A percentile compares a stretch with the other conserved stretches of the same genome.
Evolutionary conservation across 64 coral and sea anemone species (phyloP).

Genomic region (Platygyra sinensis): DNA sequence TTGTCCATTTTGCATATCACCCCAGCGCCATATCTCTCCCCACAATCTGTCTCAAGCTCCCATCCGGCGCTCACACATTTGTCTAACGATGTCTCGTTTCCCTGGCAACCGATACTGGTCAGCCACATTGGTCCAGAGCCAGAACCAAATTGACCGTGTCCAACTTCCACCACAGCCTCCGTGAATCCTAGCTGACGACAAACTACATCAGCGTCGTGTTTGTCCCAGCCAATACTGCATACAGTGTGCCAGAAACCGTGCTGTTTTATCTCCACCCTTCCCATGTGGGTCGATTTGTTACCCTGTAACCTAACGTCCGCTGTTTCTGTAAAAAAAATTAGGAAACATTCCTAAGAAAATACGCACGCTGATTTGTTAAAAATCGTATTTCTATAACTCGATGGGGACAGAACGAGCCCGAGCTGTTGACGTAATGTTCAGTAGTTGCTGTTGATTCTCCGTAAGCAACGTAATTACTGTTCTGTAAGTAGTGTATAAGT

Average conservation of each 20-base stretch:
- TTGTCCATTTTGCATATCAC: conserved; percentile 22
- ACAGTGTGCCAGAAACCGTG: conserved; percentile 18
- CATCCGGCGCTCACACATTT: conserved; percentile 38
- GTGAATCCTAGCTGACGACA: conserved; percentile 47
- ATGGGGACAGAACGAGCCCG: no score
- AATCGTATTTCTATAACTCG: no score
- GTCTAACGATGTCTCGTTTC: conserved; percentile 33
- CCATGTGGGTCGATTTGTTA: neutral
- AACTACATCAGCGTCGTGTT: conserved; percentile 41
- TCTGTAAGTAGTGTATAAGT: no score
- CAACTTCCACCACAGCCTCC: conserved; percentile 18
- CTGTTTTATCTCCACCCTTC: conserved; percentile 40
- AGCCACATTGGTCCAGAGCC: conserved; percentile 32
- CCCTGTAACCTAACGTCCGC: conserved; percentile 5
- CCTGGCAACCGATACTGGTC: conserved; percentile 9
- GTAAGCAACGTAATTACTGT: no score
- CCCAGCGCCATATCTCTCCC: neutral
- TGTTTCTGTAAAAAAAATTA: conserved; percentile 23
- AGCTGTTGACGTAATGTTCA: no score
- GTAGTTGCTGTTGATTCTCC: no score
- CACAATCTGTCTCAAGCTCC: neutral
- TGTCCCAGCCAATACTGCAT: conserved; percentile 31
- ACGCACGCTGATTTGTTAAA: no score
- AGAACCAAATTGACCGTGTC: conserved; percentile 17
- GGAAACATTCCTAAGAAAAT: no score